Evolutionary conservation across 2,797 vertebrate genomes (phyloP).

Genomic region (Notoglanidium macrostoma): DNA sequence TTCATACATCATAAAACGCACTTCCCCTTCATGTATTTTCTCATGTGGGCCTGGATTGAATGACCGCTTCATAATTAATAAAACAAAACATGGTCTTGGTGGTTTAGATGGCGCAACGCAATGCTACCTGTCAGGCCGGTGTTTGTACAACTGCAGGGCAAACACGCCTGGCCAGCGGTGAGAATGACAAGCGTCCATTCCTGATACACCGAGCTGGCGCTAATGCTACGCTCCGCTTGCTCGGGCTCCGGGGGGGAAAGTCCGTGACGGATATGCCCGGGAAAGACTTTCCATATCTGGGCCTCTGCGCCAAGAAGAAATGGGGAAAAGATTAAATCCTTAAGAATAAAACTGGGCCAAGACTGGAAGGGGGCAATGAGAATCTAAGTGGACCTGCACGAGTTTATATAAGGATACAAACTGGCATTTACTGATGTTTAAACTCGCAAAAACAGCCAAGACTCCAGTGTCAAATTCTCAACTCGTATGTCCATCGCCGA

Average conservation of each 20-base stretch:
- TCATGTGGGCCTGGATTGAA: slow-evolving; percentile 44
- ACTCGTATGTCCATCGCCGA: background rate
- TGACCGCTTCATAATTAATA: slow-evolving; percentile 58
- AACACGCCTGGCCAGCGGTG: slow-evolving; percentile 24
- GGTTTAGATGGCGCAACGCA: slow-evolving; percentile 39
- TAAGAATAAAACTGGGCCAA: slow-evolving; percentile 10
- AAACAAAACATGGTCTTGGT: slow-evolving; percentile 47
- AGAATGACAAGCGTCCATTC: slow-evolving; percentile 35
- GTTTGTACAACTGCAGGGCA: slow-evolving; percentile 55
- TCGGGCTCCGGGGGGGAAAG: slow-evolving; percentile 6
- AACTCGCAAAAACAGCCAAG: background rate
- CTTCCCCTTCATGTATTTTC: slow-evolving; percentile 51
- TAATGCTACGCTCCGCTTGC: slow-evolving; percentile 39
- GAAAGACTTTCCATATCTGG: slow-evolving; percentile 53
- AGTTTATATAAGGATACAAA: slow-evolving; percentile 20
- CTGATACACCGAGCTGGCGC: slow-evolving; percentile 30
- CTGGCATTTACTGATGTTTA: slow-evolving; percentile 2
- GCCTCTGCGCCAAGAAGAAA: slow-evolving; percentile 18
- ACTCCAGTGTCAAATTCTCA: background rate
- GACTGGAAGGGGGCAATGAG: slow-evolving; percentile 18
- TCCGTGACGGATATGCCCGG: slow-evolving; percentile 42
- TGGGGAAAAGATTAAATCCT: slow-evolving; percentile 34
- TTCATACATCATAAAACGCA: slow-evolving; percentile 59
- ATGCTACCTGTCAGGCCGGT: slow-evolving; percentile 49
- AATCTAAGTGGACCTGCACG: slow-evolving; percentile 3